These are phyloP conservation scores for Tolypeutes matacus DNA, from an alignment of 2,797 vertebrate species.

Conservation along the genomic window DNA sequence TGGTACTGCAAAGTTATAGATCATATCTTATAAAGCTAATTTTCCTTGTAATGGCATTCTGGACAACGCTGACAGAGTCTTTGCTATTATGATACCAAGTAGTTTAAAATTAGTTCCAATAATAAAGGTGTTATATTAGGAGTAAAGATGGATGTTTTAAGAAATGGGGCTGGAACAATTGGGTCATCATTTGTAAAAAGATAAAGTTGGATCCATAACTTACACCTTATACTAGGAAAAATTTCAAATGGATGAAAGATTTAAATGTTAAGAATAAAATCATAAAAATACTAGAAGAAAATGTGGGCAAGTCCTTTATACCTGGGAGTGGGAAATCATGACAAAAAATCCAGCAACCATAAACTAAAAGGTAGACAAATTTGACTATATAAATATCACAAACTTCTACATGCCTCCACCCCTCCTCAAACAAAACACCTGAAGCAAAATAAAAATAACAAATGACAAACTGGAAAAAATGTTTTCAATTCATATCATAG, in stretches of 20 bases:
- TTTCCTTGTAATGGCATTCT: constrained; percentile 73
- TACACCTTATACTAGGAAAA: constrained; percentile 44
- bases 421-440: background rate
- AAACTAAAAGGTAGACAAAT: constrained; percentile 30
- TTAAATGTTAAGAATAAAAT: constrained; percentile 64
- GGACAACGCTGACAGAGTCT: constrained; percentile 69
- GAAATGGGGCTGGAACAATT: constrained; percentile 57
- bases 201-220: constrained; percentile 64
- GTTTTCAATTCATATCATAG: background rate
- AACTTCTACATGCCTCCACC: background rate
- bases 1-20: constrained; percentile 74
- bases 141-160: constrained; percentile 30
- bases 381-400: constrained; percentile 3
- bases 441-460: constrained; percentile 51
- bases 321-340: background rate
- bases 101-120: constrained; percentile 74
- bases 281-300: constrained; percentile 71
- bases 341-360: constrained; percentile 37
- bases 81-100: constrained; percentile 76
- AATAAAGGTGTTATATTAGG: constrained; percentile 68
- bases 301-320: constrained; percentile 45
- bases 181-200: constrained; percentile 53
- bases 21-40: constrained; percentile 80
- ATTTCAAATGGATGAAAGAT: constrained; percentile 47
- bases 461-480: constrained; percentile 29